Conservation (phyloP, 1,140 invertebrate genomes). For the Hesperophylax magnus region DNA sequence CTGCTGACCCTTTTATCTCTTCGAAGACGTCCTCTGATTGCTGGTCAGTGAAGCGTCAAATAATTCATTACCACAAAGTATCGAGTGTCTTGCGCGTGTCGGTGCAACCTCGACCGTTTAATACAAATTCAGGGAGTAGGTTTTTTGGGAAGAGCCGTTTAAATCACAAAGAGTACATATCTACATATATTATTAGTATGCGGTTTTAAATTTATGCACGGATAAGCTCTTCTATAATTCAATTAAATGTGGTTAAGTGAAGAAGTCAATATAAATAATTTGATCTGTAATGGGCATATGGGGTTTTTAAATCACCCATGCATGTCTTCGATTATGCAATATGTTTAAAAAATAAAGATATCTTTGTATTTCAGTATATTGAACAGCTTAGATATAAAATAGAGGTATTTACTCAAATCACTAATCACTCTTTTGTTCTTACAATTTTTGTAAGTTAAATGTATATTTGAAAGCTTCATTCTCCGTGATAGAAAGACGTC, state of each 20-base stretch:
- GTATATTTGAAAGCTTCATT: neutral
- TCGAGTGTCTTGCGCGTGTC: conserved; percentile 25
- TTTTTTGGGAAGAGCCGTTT: neutral
- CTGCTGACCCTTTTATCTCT: neutral
- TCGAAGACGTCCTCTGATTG: neutral
- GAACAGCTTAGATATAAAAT: neutral
- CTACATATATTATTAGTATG: neutral
- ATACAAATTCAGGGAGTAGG: too few species aligned
- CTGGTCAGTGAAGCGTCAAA: conserved; percentile 17
- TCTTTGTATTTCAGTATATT: neutral
- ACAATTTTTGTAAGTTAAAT: neutral
- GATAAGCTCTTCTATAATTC: neutral
- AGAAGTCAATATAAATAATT: too few species aligned
- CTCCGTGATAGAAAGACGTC: neutral
- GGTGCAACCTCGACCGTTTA: too few species aligned
- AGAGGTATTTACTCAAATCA: neutral
- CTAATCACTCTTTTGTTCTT: neutral
- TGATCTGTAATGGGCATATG: too few species aligned
- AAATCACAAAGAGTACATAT: neutral
- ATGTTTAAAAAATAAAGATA: neutral
- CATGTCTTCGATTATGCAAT: neutral
- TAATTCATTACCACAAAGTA: conserved; percentile 13
- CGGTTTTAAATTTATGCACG: conserved; percentile 24
- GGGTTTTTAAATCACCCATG: neutral
- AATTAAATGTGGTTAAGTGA: too few species aligned